Evolutionary conservation across 2,888 invertebrate species (phyloP).

Genomic region (Tupiocoris notatus): DNA sequence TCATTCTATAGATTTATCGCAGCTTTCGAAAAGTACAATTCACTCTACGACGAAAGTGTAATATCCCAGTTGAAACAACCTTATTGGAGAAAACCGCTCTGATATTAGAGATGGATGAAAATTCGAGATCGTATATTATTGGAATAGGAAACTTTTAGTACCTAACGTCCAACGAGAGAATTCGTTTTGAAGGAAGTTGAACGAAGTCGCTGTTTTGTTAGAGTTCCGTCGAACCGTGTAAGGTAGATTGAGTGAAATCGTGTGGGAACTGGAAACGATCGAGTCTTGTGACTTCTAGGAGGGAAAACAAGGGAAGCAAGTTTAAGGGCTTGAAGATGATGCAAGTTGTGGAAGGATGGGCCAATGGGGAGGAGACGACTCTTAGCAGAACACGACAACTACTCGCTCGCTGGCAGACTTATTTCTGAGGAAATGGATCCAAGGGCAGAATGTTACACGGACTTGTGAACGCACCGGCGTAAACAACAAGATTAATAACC

Average conservation of each 20-base stretch:
- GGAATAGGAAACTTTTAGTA: background rate
- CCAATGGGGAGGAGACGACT: background rate
- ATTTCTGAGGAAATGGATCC: background rate
- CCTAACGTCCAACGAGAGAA: background rate
- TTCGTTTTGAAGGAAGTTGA: background rate
- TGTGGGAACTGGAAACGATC: background rate
- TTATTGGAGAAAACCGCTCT: too few species aligned
- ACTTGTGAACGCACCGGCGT: constrained; percentile 7
- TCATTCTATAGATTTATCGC: too few species aligned
- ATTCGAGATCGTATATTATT: too few species aligned
- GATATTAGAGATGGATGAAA: too few species aligned
- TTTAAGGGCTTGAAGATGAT: too few species aligned
- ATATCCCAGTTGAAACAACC: too few species aligned
- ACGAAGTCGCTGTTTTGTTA: background rate
- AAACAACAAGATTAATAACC: constrained; percentile 35
- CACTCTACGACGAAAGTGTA: too few species aligned
- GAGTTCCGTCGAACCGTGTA: background rate
- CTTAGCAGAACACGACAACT: background rate
- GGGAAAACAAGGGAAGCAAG: background rate
- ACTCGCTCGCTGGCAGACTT: background rate
- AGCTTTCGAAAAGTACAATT: too few species aligned
- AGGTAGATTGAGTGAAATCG: background rate
- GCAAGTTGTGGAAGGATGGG: background rate
- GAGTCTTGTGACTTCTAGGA: background rate
- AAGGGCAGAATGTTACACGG: background rate